Percentiles rank a stretch among this genome's conserved stretches.
phyloP scores from a whole-genome alignment of 2,113 vertebrate genomes.

The Myocastor coypus region DNA sequence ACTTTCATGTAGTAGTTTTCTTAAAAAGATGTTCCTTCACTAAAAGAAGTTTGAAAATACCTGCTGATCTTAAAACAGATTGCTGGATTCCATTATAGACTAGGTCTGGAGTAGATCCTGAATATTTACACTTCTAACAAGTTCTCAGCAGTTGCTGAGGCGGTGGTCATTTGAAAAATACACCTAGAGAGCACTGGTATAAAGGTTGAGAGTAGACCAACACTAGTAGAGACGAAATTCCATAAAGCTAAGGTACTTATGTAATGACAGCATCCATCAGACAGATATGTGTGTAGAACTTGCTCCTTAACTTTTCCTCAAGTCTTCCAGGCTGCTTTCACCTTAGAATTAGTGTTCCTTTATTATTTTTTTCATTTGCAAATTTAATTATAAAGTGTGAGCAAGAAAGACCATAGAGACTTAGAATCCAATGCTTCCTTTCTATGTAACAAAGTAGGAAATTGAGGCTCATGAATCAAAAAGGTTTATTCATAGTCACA shows the following conservation, averaged over 20 bases:
- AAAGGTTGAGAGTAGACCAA: not conserved
- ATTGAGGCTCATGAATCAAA: constrained; percentile 1
- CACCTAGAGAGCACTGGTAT: not conserved
- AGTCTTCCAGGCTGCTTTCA: not conserved
- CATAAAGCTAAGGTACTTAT: not conserved
- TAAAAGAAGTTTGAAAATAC: constrained; percentile 34
- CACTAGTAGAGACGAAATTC: not conserved
- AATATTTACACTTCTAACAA: constrained; percentile 28
- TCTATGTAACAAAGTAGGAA: not conserved
- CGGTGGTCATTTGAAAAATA: not conserved
- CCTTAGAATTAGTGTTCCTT: not conserved
- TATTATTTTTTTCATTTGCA: constrained; percentile 6
- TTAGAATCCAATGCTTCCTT: constrained; percentile 2
- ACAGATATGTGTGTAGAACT: not conserved
- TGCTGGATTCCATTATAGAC: not conserved
- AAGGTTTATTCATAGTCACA: not conserved
- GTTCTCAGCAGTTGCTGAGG: not conserved
- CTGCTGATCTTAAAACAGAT: not conserved
- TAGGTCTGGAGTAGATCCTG: not conserved
- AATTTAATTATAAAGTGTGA: not conserved
- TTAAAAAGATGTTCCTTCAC: not conserved
- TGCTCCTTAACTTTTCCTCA: not conserved
- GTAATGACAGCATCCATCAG: not conserved
- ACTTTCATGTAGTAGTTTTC: not conserved
- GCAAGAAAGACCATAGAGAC: not conserved